Base-by-base conservation (phyloP, 1,140 invertebrate species). In the Drosophila santomea region DNA sequence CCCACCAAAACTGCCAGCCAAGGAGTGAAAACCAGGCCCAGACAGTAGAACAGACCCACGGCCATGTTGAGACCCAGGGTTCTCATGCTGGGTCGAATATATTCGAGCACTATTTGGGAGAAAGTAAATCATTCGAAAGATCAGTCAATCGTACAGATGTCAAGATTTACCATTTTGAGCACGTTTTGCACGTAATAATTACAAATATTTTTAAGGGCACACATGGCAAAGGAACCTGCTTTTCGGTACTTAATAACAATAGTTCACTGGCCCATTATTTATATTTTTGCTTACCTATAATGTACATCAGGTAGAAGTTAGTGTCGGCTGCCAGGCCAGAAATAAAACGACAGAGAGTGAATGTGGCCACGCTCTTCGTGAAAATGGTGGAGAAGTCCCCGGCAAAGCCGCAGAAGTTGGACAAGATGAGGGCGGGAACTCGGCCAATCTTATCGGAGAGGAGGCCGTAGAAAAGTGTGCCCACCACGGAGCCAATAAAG, bases 291-390 rank as follows among this genome's bases (percentile, higher is more conserved):
- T 91, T 81, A 94, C 94, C 94, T 76, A 95, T 93, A 59, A 95
- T 95, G 74, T 95, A 95, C 94, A 95, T 95, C 92, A 95, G 94
- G 55, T 94, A 94, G 74, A 95, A 95, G 79, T 94, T 94, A 14
- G 93, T 93, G 83, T 95, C 94, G 48, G 94, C 94, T 2, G 94
- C 94, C 52, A 94, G 80, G n/a, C 94, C 94, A 3, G 94, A 94
- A 25, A 95, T 79, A 73, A 95, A 94, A 63, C 94, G 90, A 56
- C 93, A 94, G 0, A 94, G 78, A 1, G 93, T 92, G 84, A 94
- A 95, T 14, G 92, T 86, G 8, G 84, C 86, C 23, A 94, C 91
- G 38, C 92, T 93, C 32, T 77, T 92, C 2, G 94, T 92, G 35
- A 94, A 93, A n/a, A 94, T 91, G 11, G 94, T 94, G 12, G 92